Evolutionary conservation across 2,797 vertebrate genomes (phyloP).

Genomic region (Sebastolobus altivelis): DNA sequence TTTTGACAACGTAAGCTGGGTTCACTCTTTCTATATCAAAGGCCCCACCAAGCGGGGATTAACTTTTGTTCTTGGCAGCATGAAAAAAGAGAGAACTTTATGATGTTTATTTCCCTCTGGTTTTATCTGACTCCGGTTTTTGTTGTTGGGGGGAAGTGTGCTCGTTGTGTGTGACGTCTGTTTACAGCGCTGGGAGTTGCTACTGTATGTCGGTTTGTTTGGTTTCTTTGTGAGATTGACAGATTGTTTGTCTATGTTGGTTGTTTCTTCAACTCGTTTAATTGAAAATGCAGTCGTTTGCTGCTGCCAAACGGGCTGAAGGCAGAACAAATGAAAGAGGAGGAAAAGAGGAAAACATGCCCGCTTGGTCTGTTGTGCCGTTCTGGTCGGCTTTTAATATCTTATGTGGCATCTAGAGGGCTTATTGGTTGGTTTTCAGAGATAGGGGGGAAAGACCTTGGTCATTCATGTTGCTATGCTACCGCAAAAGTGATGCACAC

Average conservation of each 20-base stretch:
- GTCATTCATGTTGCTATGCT: conserved; percentile 39
- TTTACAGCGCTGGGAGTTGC: conserved; percentile 30
- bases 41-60: conserved; percentile 46
- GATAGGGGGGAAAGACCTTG: not conserved
- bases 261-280: conserved; percentile 25
- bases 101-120: conserved; percentile 66
- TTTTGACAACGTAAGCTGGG: conserved; percentile 49
- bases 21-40: conserved; percentile 68
- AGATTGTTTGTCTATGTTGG: conserved; percentile 42
- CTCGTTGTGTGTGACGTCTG: conserved; percentile 28
- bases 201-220: conserved; percentile 42
- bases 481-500: conserved; percentile 20
- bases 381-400: conserved; percentile 25
- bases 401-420: conserved; percentile 9
- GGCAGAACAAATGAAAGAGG: conserved; percentile 13
- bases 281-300: conserved; percentile 38
- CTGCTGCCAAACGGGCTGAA: conserved; percentile 26
- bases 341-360: not conserved
- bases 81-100: conserved; percentile 65
- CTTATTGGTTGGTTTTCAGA: conserved; percentile 23
- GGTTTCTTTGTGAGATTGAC: conserved; percentile 45
- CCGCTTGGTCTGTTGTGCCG: conserved; percentile 16
- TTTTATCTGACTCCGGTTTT: conserved; percentile 58
- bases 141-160: conserved; percentile 40
- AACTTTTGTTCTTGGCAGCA: conserved; percentile 71